Evolutionary conservation across 2,888 invertebrate species (phyloP).

Genomic region (Cheilosia urbana): DNA sequence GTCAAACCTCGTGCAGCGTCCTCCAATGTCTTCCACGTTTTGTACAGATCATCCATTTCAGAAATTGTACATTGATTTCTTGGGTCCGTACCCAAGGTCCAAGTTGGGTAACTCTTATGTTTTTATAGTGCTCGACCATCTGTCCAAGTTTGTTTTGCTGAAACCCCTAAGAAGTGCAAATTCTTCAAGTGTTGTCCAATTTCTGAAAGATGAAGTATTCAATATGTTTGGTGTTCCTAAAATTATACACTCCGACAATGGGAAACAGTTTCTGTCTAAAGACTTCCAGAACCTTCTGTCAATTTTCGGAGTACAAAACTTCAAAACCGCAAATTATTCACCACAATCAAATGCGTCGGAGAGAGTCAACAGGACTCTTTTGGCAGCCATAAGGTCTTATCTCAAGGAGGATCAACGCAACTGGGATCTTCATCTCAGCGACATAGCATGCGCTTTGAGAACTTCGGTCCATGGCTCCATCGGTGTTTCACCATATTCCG

Average conservation of each 20-base stretch:
- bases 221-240: slow-evolving; percentile 23
- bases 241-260: slow-evolving; percentile 76
- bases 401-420: slow-evolving; percentile 62
- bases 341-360: slow-evolving; percentile 78
- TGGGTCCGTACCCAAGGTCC: slow-evolving; percentile 1
- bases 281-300: slow-evolving; percentile 57
- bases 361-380: slow-evolving; percentile 78
- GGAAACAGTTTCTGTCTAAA: slow-evolving; percentile 74
- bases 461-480: slow-evolving; percentile 43
- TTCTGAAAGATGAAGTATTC: not conserved
- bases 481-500: slow-evolving; percentile 52
- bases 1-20: slow-evolving; percentile 5
- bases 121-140: not conserved
- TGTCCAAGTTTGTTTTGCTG: not conserved
- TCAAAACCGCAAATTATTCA: slow-evolving; percentile 59
- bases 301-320: not conserved
- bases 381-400: slow-evolving; percentile 77
- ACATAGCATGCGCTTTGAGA: slow-evolving; percentile 53
- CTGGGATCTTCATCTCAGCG: slow-evolving; percentile 60
- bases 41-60: slow-evolving; percentile 1
- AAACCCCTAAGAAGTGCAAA: slow-evolving; percentile 8
- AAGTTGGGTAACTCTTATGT: not conserved
- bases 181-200: not conserved
- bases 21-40: not conserved
- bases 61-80: not conserved